phyloP scores from a whole-genome alignment of 1,140 invertebrate species.

The Drosophila yakuba region DNA sequence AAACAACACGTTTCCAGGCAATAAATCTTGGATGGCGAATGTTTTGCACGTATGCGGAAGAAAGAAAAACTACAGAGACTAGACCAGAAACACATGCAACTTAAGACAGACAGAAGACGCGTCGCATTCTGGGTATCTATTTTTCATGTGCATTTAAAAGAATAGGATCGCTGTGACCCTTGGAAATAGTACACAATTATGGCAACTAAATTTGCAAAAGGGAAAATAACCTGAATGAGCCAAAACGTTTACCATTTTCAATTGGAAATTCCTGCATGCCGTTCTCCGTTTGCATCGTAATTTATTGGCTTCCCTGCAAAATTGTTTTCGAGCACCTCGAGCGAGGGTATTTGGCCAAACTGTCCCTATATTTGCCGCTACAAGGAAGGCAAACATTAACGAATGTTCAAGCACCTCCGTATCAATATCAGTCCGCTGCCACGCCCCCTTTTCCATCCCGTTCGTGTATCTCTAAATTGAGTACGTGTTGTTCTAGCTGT shows the following conservation, averaged over 20 bases:
- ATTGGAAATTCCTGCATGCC: conserved; percentile 35
- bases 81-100: conserved; percentile 18
- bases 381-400: conserved; percentile 53
- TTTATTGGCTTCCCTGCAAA: conserved; percentile 54
- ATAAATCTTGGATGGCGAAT: conserved; percentile 69
- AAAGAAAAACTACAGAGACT: conserved; percentile 15
- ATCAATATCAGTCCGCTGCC: conserved; percentile 42
- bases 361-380: conserved; percentile 59
- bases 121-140: conserved; percentile 25
- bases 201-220: conserved; percentile 20
- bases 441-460: conserved; percentile 10
- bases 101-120: conserved; percentile 34
- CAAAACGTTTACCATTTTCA: conserved; percentile 41
- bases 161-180: conserved; percentile 46
- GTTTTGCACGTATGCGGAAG: conserved; percentile 61
- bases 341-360: conserved; percentile 6
- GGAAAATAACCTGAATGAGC: conserved; percentile 47
- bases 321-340: conserved; percentile 7
- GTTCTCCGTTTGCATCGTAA: conserved; percentile 31
- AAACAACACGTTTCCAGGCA: conserved; percentile 67
- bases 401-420: conserved; percentile 50
- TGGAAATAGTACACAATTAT: conserved; percentile 41
- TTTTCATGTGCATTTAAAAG: conserved; percentile 29
- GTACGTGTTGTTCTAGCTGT: conserved; percentile 76
- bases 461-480: conserved; percentile 73